These are phyloP conservation scores for Calypte anna DNA, from an alignment of 2,113 vertebrate species.

Conservation along the genomic window DNA sequence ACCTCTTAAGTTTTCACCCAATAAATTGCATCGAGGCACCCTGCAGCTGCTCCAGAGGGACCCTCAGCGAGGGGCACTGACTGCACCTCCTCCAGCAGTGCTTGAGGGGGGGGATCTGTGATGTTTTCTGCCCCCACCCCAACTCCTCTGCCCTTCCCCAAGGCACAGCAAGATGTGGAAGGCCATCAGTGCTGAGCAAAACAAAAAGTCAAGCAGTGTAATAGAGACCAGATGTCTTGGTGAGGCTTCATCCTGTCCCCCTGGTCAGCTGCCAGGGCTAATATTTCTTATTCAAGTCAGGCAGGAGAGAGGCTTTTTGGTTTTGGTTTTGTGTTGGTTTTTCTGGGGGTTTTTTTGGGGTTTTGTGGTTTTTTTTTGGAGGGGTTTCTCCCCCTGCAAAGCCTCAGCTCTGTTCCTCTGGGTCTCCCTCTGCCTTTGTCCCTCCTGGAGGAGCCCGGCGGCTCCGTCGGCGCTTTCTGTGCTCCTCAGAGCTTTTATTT, in stretches of 20 bases:
- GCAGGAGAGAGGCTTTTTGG: neutral
- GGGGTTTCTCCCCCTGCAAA: neutral
- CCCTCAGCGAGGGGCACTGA: neutral
- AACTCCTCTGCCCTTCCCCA: neutral
- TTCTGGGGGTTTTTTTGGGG: no score
- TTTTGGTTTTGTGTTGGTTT: no score
- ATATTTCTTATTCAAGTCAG: conserved; percentile 26
- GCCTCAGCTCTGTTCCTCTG: neutral
- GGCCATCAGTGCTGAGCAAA: neutral
- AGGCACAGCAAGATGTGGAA: neutral
- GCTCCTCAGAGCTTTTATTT: neutral
- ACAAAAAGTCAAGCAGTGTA: neutral
- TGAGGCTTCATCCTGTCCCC: neutral
- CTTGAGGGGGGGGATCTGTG: neutral
- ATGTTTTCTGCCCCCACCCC: neutral
- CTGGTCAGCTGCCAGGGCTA: neutral
- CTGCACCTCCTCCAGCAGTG: accelerated
- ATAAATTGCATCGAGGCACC: accelerated
- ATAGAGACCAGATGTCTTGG: conserved; percentile 46
- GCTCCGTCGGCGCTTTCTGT: no score
- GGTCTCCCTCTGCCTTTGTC: neutral
- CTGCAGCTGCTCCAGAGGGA: neutral
- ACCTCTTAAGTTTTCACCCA: accelerated
- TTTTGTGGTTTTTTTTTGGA: no score
- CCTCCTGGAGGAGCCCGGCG: neutral